Base-by-base conservation (phyloP, 2,113 vertebrate species). In the Solea senegalensis region DNA sequence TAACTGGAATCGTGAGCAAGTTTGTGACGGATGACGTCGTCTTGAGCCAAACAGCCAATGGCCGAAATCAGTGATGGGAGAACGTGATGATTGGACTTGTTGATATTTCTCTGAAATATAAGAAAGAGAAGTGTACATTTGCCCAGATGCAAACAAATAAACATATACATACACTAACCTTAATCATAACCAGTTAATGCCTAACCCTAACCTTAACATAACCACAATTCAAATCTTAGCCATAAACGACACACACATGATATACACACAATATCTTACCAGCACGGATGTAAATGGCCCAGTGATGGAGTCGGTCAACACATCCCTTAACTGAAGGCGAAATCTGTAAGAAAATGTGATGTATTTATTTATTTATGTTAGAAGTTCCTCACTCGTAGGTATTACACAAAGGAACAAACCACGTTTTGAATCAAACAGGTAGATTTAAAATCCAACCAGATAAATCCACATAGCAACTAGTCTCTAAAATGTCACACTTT, bases 341-440 rank as follows among this genome's bases (percentile, higher is more conserved):
- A 96, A 95, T 83, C 96, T 98, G 90, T 78, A 80, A 81, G 21
- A 67, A 48, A 81, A 76, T 4, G 44, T 44, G 63, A 69, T n/a
- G n/a, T n/a, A n/a, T 1, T 6, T 6, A 16, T 16, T 16, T 7
- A n/a, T 48, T 34, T 6, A 34, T 34, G 34, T 34, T 34, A 34
- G 5, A 34, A 34, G 34, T 34, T 34, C 34, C 5, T 34, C 34
- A 34, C 34, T 34, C 34, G 1, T 34, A 1, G 2, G 34, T 2
- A 34, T 34, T 4, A 34, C 34, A 34, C 3, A 34, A 34, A 34
- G 2, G 34, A 34, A 34, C 34, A 34, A 4, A 34, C 5, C 34
- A 6, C 34, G 3, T 34, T 34, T 34, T 34, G 3, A 34, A 34
- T 34, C 34, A 34, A 34, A 6, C 34, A 34, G 34, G 34, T 34